Conservation (phyloP, 2,113 vertebrate species). For the Calypte anna region DNA sequence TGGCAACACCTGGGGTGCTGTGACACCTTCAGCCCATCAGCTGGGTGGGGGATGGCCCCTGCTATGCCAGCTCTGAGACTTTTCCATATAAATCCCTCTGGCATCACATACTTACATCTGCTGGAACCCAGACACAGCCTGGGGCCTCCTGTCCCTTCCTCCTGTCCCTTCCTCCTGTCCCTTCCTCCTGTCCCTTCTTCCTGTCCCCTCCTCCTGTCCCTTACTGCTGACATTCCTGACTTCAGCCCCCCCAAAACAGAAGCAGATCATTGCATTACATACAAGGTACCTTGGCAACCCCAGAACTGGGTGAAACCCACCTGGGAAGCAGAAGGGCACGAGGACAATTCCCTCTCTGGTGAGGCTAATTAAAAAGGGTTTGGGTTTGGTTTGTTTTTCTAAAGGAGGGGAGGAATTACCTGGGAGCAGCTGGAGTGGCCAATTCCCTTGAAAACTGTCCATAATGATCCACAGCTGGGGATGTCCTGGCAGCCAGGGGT, state of each 20-base stretch:
- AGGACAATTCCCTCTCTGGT: neutral
- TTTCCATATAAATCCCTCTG: neutral
- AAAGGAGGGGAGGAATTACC: neutral
- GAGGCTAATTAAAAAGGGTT: neutral
- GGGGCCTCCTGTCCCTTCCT: no score
- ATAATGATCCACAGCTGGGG: neutral
- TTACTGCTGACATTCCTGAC: neutral
- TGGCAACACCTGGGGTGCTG: no score
- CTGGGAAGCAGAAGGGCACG: neutral
- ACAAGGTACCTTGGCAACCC: neutral
- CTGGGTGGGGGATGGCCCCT: neutral
- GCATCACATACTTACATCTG: neutral
- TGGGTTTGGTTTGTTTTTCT: neutral
- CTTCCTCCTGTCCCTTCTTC: no score
- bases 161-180: neutral
- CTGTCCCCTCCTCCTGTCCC: no score
- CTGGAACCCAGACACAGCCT: neutral
- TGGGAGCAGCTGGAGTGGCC: neutral
- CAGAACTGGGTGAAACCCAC: neutral
- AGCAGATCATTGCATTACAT: no score
- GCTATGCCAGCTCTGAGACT: neutral
- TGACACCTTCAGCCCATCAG: neutral
- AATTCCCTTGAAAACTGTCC: neutral
- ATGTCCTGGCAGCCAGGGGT: neutral
- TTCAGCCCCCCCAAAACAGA: neutral